Conservation (phyloP, 1,140 invertebrate species). For the Zelostemma sp. region DNA sequence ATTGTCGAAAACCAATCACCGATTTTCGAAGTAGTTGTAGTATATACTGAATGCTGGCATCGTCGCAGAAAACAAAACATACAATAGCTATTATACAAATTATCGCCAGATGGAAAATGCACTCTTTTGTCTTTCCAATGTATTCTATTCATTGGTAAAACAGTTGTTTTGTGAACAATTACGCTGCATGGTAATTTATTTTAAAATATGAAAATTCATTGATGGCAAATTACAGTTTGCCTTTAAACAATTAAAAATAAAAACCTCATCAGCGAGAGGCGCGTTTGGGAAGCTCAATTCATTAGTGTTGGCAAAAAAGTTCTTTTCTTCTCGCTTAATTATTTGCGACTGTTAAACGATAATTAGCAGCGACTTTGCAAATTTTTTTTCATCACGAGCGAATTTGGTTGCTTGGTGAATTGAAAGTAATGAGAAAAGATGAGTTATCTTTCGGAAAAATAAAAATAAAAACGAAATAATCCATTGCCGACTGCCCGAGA, state of each 20-base stretch:
- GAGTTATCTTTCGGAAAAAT: too few relatives aligned
- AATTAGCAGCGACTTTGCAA: slow-evolving; percentile 22
- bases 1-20: slow-evolving; percentile 20
- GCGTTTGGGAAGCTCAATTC: slow-evolving; percentile 36
- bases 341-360: slow-evolving; percentile 13
- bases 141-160: slow-evolving; percentile 39
- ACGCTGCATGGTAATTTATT: slow-evolving; percentile 45
- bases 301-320: slow-evolving; percentile 28
- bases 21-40: slow-evolving; percentile 29
- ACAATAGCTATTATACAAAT: slow-evolving; percentile 29
- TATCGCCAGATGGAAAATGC: slow-evolving; percentile 35
- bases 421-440: slow-evolving; percentile 1
- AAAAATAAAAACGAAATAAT: not conserved
- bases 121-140: slow-evolving; percentile 41
- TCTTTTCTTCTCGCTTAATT: slow-evolving; percentile 14
- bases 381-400: slow-evolving; percentile 6
- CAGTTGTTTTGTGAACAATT: slow-evolving; percentile 43
- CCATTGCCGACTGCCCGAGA: slow-evolving; percentile 6
- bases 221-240: slow-evolving; percentile 37
- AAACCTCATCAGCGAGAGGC: slow-evolving; percentile 21
- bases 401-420: not conserved
- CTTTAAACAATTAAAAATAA: slow-evolving; percentile 27
- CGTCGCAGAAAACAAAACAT: slow-evolving; percentile 8
- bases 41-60: slow-evolving; percentile 29
- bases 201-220: slow-evolving; percentile 45